phyloP scores from a whole-genome alignment of 2,888 invertebrate genomes.

The Litoditis marina region DNA sequence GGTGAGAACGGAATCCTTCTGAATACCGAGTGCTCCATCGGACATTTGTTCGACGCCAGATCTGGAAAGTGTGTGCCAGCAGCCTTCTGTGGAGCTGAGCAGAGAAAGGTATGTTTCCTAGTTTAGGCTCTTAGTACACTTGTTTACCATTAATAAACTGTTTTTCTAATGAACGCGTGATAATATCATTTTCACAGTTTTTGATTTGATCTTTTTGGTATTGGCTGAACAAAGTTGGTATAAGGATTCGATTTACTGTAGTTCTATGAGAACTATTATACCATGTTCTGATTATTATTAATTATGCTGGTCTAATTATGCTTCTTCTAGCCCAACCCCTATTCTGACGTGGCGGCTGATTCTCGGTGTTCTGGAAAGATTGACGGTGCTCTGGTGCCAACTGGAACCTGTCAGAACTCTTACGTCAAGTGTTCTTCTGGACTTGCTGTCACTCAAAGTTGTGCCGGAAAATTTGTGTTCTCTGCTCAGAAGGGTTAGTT shows the following conservation, averaged over 20 bases:
- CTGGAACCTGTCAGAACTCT: neutral
- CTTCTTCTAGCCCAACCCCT: no score
- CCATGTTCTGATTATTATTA: no score
- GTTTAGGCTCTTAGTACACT: neutral
- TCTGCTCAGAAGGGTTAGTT: neutral
- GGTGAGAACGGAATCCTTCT: neutral
- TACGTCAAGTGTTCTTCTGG: neutral
- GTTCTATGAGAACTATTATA: neutral
- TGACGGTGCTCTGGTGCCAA: neutral
- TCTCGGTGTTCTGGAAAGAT: neutral
- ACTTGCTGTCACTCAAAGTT: neutral
- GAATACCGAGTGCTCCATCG: slow-evolving; percentile 1
- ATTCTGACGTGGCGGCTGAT: neutral
- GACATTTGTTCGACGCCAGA: slow-evolving; percentile 8
- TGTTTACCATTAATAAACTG: neutral
- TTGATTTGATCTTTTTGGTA: no score
- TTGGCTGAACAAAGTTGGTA: no score
- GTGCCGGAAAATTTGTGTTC: neutral
- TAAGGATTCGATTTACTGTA: neutral
- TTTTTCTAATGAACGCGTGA: neutral
- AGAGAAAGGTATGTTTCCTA: no score
- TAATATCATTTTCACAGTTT: no score
- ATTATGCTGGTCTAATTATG: no score
- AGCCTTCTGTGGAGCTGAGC: neutral
- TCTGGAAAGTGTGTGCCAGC: neutral